Percentiles rank a stretch among this genome's conserved stretches.
These are phyloP conservation scores for Ctenopoma kingsleyae DNA, from an alignment of 2,797 vertebrate species.

Conservation along the genomic window DNA sequence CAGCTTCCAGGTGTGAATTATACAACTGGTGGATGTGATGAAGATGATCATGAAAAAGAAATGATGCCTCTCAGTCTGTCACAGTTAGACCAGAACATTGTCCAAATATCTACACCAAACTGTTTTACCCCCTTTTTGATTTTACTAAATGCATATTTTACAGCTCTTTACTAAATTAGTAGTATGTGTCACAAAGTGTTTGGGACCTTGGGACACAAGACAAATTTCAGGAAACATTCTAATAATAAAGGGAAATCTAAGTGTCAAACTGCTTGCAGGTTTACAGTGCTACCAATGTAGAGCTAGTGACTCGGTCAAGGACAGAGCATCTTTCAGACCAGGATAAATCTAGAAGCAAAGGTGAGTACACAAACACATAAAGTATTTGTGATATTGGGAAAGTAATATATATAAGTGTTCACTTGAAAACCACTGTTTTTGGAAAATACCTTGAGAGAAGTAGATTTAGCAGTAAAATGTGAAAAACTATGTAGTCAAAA, in stretches of 20 bases:
- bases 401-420: background rate
- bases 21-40: too few species aligned
- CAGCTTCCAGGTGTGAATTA: too few species aligned
- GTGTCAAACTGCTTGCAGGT: conserved; percentile 81
- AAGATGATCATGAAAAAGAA: too few species aligned
- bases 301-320: conserved; percentile 94
- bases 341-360: conserved; percentile 96
- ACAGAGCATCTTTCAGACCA: conserved; percentile 97
- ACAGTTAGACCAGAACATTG: background rate
- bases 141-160: background rate
- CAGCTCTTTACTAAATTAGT: background rate
- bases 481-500: background rate
- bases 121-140: background rate
- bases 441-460: background rate
- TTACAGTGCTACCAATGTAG: conserved; percentile 96
- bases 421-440: background rate
- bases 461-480: background rate
- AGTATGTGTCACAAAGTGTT: too few species aligned
- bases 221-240: background rate
- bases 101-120: background rate
- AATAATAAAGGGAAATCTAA: background rate
- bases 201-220: background rate
- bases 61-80: too few species aligned
- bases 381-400: background rate
- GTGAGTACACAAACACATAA: conserved; percentile 65